Conservation (phyloP, 1,140 invertebrate species). For the Vollenhovia emeryi region DNA sequence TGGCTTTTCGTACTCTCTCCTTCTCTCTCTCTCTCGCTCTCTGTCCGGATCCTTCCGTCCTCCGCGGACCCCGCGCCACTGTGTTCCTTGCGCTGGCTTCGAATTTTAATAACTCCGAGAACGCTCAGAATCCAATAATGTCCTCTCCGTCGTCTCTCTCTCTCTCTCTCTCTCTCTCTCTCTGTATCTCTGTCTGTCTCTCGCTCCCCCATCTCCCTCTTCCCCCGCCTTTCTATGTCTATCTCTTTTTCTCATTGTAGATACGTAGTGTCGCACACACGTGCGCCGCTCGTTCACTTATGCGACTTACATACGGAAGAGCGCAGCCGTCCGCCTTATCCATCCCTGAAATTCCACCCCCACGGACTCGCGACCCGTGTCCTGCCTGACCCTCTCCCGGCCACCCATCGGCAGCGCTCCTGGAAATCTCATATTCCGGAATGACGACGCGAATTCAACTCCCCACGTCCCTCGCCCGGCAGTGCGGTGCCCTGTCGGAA, state of each 20-base stretch:
- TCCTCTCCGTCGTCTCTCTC: constrained; percentile 68
- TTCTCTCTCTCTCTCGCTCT: too few species aligned
- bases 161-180: background rate
- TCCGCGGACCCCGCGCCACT: constrained; percentile 34
- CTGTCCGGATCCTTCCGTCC: constrained; percentile 25
- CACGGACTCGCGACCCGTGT: constrained; percentile 61
- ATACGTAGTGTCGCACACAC: constrained; percentile 33
- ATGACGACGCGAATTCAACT: constrained; percentile 82
- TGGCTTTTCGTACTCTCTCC: constrained; percentile 65
- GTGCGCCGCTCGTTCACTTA: constrained; percentile 41
- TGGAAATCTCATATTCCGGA: constrained; percentile 83
- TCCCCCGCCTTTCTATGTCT: too few species aligned
- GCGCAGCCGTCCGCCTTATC: constrained; percentile 45
- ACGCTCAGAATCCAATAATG: constrained; percentile 86
- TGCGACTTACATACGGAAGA: constrained; percentile 57
- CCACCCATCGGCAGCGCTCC: constrained; percentile 14
- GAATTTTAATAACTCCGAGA: constrained; percentile 85
- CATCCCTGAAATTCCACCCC: constrained; percentile 71
- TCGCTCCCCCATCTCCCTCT: background rate
- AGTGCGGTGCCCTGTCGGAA: constrained; percentile 56
- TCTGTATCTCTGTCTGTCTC: background rate
- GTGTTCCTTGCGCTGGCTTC: constrained; percentile 81
- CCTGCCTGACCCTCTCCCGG: constrained; percentile 37
- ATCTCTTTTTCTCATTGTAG: background rate
- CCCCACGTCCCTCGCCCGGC: constrained; percentile 26